phyloP scores from a whole-genome alignment of 2,113 vertebrate species.

The Prionailurus viverrinus region DNA sequence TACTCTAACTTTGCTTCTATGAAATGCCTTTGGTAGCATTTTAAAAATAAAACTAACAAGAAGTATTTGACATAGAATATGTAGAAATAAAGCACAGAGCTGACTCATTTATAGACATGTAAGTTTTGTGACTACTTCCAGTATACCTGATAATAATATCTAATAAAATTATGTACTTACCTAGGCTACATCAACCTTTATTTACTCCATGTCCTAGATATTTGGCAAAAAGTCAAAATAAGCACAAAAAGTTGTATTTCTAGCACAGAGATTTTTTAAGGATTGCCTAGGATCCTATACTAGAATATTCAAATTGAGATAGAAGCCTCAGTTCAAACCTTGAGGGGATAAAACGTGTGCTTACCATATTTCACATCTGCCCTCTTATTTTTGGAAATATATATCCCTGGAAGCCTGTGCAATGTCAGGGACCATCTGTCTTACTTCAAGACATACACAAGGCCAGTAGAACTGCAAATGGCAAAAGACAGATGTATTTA shows the following conservation, averaged over 20 bases:
- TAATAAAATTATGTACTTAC: conserved; percentile 41
- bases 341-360: conserved; percentile 87
- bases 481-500: conserved; percentile 94
- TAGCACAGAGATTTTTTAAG: conserved; percentile 82
- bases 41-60: conserved; percentile 63
- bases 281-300: conserved; percentile 81
- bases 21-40: conserved; percentile 41
- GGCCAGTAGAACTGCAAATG: conserved; percentile 87
- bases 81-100: conserved; percentile 46
- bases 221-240: conserved; percentile 82
- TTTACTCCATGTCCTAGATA: conserved; percentile 79
- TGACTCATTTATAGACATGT: conserved; percentile 76
- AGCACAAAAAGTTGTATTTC: conserved; percentile 82
- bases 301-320: conserved; percentile 87
- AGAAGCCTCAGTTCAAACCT: conserved; percentile 87
- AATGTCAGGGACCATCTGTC: conserved; percentile 90
- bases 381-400: conserved; percentile 87
- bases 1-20: not conserved
- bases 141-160: conserved; percentile 66
- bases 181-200: conserved; percentile 71
- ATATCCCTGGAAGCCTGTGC: conserved; percentile 83
- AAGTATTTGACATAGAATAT: conserved; percentile 56
- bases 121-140: conserved; percentile 72
- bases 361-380: conserved; percentile 90
- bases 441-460: conserved; percentile 82